A percentile compares a stretch with the other conserved stretches of the same genome.
Evolutionary conservation across 2,797 vertebrate species (phyloP).

Genomic region (Tachyglossus aculeatus): DNA sequence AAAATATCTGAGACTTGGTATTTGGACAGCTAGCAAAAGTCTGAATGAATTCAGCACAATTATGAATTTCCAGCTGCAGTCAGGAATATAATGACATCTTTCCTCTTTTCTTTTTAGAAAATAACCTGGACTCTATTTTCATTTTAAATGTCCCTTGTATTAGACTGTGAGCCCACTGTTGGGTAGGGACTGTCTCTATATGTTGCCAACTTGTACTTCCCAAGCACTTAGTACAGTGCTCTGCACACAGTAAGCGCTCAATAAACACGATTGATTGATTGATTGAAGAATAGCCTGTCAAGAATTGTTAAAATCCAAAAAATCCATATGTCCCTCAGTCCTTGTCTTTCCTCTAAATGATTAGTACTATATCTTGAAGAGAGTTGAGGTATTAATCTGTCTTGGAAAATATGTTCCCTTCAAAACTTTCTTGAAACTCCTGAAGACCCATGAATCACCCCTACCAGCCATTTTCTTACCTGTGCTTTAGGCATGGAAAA

Average conservation of each 20-base stretch:
- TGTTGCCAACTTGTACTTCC: too few species aligned
- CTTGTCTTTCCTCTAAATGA: slow-evolving; percentile 29
- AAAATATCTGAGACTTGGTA: neutral
- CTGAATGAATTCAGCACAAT: slow-evolving; percentile 8
- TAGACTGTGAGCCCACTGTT: too few species aligned
- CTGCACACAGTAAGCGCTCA: too few species aligned
- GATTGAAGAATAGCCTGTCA: slow-evolving; percentile 7
- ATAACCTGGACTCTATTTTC: slow-evolving; percentile 23
- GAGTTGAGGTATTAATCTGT: neutral
- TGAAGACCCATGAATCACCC: neutral
- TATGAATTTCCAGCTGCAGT: slow-evolving; percentile 20
- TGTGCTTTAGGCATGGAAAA: neutral
- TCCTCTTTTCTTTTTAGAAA: slow-evolving; percentile 40
- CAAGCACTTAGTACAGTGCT: too few species aligned
- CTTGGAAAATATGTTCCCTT: too few species aligned
- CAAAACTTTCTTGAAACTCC: too few species aligned
- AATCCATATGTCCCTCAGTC: slow-evolving; percentile 9
- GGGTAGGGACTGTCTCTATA: too few species aligned
- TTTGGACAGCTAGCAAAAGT: slow-evolving; percentile 43
- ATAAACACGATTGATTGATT: too few species aligned
- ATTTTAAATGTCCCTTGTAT: slow-evolving; percentile 16
- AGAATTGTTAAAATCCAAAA: slow-evolving; percentile 16
- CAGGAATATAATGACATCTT: neutral
- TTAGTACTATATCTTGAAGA: neutral
- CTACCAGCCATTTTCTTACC: neutral